Conservation (phyloP, 2,797 vertebrate species). For the Myripristis jacobus region DNA sequence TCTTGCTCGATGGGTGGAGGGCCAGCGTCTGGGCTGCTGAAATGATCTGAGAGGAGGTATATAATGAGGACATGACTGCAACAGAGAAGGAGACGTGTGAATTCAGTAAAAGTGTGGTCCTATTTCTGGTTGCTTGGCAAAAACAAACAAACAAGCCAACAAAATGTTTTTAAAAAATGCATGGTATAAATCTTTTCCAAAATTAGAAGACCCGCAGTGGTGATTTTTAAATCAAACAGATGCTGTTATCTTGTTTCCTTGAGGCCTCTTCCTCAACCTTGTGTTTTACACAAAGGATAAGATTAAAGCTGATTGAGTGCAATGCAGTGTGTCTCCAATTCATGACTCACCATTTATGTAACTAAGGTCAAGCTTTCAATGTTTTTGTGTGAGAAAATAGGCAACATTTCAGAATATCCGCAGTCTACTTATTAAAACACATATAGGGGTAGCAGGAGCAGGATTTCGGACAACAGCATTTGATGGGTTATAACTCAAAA, state of each 20-base stretch:
- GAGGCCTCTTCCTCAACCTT: background rate
- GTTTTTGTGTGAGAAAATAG: background rate
- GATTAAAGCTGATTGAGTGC: background rate
- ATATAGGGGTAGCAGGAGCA: background rate
- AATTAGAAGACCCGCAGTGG: background rate
- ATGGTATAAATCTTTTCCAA: background rate
- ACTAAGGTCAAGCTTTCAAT: background rate
- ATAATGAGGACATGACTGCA: constrained; percentile 2
- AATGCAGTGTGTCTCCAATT: background rate
- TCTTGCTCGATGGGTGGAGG: constrained; percentile 97
- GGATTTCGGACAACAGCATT: constrained; percentile 1
- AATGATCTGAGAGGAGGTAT: constrained; percentile 87
- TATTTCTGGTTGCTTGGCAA: background rate
- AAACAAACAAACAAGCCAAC: background rate
- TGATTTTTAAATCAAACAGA: constrained; percentile 1
- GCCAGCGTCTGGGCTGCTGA: constrained; percentile 96
- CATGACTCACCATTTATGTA: background rate
- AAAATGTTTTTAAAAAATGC: background rate
- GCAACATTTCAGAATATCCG: background rate
- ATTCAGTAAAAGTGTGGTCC: background rate
- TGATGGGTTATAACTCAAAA: constrained; percentile 10
- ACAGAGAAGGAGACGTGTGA: background rate
- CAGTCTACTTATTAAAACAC: background rate
- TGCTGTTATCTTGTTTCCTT: background rate
- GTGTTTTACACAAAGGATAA: constrained; percentile 10